Evolutionary conservation across 1,140 invertebrate genomes (phyloP).

Genomic region (Papilio xuthus): DNA sequence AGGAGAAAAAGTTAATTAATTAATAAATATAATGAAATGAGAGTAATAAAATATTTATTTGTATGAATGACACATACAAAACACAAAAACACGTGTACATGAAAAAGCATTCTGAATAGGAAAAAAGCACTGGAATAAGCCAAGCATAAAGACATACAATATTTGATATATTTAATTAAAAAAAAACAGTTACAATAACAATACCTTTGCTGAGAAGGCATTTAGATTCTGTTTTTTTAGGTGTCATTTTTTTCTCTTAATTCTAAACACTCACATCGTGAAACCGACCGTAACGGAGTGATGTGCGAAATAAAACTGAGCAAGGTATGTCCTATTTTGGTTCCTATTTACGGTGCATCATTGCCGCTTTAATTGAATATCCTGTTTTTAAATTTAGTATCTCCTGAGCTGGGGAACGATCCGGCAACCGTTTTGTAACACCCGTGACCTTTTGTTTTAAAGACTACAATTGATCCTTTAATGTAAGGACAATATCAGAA

Average conservation of each 20-base stretch:
- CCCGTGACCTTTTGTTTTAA: conserved; percentile 37
- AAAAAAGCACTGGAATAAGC: conserved; percentile 19
- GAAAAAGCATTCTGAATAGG: conserved; percentile 22
- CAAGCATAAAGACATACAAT: not conserved
- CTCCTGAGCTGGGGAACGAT: conserved; percentile 48
- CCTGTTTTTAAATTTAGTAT: conserved; percentile 79
- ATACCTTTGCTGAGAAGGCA: conserved; percentile 53
- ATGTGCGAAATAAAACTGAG: conserved; percentile 69
- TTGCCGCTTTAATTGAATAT: conserved; percentile 76
- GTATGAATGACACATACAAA: not conserved
- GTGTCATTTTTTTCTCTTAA: conserved; percentile 55
- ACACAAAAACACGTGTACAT: conserved; percentile 21
- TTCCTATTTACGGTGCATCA: conserved; percentile 75
- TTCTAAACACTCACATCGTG: conserved; percentile 35
- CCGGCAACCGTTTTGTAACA: conserved; percentile 41
- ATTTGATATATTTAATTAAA: not conserved
- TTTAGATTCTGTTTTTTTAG: conserved; percentile 56
- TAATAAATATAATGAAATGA: not conserved
- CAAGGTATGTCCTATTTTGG: conserved; percentile 71
- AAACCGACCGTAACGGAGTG: conserved; percentile 49
- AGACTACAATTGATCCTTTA: not conserved
- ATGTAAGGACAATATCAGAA: not conserved
- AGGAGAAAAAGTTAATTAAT: not conserved
- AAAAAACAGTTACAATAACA: conserved; percentile 25
- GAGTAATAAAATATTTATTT: not conserved